phyloP scores from a whole-genome alignment of 2,113 vertebrate genomes.

The Merops nubicus region DNA sequence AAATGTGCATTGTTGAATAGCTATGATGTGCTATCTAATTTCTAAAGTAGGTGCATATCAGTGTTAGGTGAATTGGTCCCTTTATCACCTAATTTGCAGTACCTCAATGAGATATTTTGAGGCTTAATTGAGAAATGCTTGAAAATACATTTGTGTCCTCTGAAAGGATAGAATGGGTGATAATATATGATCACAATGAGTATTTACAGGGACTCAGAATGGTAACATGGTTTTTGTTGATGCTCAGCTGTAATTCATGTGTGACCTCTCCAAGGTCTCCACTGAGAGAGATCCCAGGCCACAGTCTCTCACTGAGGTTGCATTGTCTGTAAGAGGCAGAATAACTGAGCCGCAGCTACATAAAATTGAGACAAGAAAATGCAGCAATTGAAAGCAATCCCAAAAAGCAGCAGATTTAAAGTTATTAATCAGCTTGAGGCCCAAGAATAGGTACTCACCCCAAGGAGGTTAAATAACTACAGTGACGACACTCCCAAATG shows the following conservation, averaged over 20 bases:
- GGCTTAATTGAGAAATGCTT: conserved; percentile 36
- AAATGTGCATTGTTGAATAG: background rate
- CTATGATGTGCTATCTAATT: conserved; percentile 26
- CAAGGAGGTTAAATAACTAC: background rate
- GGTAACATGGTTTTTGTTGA: background rate
- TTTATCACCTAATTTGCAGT: conserved; percentile 56
- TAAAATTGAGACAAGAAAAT: background rate
- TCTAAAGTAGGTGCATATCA: conserved; percentile 7
- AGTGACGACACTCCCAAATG: fast-evolving
- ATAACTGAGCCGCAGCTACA: background rate
- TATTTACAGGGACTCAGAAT: background rate
- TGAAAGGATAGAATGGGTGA: background rate
- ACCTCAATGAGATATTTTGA: conserved; percentile 17
- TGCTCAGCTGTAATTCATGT: background rate
- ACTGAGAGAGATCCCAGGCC: background rate
- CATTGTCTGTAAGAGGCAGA: fast-evolving
- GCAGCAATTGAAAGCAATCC: background rate
- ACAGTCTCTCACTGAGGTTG: background rate
- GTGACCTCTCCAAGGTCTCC: background rate
- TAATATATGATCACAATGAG: background rate
- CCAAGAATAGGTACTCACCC: background rate
- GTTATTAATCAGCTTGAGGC: background rate
- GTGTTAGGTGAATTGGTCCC: conserved; percentile 27
- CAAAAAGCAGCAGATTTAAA: background rate
- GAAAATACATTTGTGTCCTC: background rate